phyloP scores from a whole-genome alignment of 2,113 vertebrate genomes.

The Coracopsis vasa region DNA sequence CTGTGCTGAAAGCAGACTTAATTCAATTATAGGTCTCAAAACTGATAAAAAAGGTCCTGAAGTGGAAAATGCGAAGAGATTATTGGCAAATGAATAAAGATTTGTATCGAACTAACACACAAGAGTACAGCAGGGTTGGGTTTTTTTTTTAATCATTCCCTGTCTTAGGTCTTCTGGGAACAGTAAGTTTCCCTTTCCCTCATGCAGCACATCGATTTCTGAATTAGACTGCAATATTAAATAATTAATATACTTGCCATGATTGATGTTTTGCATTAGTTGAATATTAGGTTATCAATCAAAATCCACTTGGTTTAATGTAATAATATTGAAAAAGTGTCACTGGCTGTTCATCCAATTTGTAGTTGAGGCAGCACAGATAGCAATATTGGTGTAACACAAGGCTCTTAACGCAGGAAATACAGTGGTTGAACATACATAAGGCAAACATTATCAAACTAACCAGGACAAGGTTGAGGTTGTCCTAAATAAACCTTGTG shows the following conservation, averaged over 20 bases:
- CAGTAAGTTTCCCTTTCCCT: constrained; percentile 81
- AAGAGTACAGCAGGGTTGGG: constrained; percentile 72
- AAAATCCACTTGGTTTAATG: constrained; percentile 99
- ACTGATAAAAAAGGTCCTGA: constrained; percentile 83
- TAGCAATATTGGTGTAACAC: constrained; percentile 86
- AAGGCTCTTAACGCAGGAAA: constrained; percentile 75
- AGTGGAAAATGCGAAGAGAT: constrained; percentile 85
- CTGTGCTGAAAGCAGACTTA: constrained; percentile 85
- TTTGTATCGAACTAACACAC: constrained; percentile 84
- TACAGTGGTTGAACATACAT: constrained; percentile 46
- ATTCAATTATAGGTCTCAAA: constrained; percentile 89
- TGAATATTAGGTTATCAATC: constrained; percentile 99
- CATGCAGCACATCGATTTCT: constrained; percentile 92
- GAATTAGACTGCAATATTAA: constrained; percentile 99
- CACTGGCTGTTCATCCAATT: constrained; percentile 96
- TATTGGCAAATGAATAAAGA: constrained; percentile 95
- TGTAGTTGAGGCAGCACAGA: constrained; percentile 95
- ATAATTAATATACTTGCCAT: constrained; percentile 99
- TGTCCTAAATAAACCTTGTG: constrained; percentile 60
- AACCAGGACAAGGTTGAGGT: constrained; percentile 34
- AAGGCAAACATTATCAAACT: constrained; percentile 59
- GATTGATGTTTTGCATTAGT: constrained; percentile 99
- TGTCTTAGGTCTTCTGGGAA: constrained; percentile 89
- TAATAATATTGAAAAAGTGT: constrained; percentile 99
- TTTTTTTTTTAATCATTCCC: constrained; percentile 86